Evolutionary conservation across 2,888 invertebrate genomes (phyloP).

Genomic region (Eupeodes latifasciatus): DNA sequence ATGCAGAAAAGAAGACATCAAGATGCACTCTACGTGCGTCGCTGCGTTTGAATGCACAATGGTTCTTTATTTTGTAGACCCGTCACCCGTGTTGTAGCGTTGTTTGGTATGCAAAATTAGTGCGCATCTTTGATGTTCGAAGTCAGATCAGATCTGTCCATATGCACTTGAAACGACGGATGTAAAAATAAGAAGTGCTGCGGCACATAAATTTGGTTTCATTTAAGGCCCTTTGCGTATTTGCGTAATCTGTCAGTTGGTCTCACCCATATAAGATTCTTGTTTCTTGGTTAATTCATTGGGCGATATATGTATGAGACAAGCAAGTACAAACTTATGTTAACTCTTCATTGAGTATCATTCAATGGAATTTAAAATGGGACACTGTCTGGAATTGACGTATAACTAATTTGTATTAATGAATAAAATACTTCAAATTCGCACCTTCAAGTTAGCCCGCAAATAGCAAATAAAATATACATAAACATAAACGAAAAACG

Average conservation of each 20-base stretch:
- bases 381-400: constrained; percentile 54
- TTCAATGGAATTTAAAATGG: constrained; percentile 56
- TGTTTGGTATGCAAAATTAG: constrained; percentile 38
- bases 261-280: constrained; percentile 10
- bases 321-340: neutral
- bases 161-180: constrained; percentile 61
- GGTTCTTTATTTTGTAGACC: neutral
- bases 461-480: neutral
- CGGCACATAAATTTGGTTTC: constrained; percentile 26
- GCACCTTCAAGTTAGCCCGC: constrained; percentile 1
- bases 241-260: neutral
- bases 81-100: neutral
- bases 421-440: constrained; percentile 39
- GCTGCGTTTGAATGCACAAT: constrained; percentile 33
- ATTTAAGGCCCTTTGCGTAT: neutral
- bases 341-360: constrained; percentile 27
- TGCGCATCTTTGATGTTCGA: constrained; percentile 32
- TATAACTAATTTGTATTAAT: constrained; percentile 30
- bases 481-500: neutral
- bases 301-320: neutral
- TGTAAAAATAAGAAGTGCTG: constrained; percentile 45
- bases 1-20: constrained; percentile 1
- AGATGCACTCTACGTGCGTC: neutral
- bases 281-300: constrained; percentile 20
- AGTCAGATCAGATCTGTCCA: neutral